Percentiles rank a stretch among this genome's conserved stretches.
These are phyloP conservation scores for Cylas formicarius DNA, from an alignment of 1,140 invertebrate species.

Conservation along the genomic window DNA sequence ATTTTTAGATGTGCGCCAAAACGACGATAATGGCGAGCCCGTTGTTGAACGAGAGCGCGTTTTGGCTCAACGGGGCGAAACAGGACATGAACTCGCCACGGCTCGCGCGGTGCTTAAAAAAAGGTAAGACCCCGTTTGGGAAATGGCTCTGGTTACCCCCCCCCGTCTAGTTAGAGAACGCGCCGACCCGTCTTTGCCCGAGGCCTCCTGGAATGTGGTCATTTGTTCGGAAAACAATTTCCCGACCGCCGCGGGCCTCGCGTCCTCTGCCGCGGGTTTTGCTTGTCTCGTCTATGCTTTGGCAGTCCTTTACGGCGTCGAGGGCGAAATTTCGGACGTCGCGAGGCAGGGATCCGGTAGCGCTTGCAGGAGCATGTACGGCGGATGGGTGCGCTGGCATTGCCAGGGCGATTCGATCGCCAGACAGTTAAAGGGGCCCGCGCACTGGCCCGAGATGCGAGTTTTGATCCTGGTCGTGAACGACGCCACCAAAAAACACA, in stretches of 20 bases:
- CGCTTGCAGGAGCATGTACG: constrained; percentile 90
- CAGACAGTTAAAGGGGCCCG: constrained; percentile 58
- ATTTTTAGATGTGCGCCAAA: constrained; percentile 76
- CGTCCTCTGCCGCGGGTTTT: constrained; percentile 97
- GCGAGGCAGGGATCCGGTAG: constrained; percentile 90
- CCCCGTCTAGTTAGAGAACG: constrained; percentile 36
- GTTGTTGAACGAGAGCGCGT: constrained; percentile 64
- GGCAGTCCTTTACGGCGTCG: constrained; percentile 66
- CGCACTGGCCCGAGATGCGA: constrained; percentile 88
- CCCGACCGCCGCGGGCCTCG: constrained; percentile 94
- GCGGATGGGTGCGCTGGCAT: constrained; percentile 89
- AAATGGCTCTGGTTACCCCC: background rate
- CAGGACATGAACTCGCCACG: constrained; percentile 65
- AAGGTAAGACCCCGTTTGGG: constrained; percentile 50
- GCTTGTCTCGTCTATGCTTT: constrained; percentile 76
- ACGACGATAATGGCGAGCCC: constrained; percentile 74
- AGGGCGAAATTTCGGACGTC: constrained; percentile 74
- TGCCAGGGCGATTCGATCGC: constrained; percentile 73
- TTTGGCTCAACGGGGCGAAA: constrained; percentile 87
- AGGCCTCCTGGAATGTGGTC: constrained; percentile 65
- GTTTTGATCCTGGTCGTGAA: constrained; percentile 87
- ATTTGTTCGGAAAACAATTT: constrained; percentile 97
- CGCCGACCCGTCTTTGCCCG: constrained; percentile 23
- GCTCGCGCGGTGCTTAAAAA: constrained; percentile 69
- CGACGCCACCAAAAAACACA: constrained; percentile 76